Evolutionary conservation across 2,888 invertebrate species (phyloP), one percentile per base, ranked within the genome.

Genomic region (Teleiodes luculella): DNA sequence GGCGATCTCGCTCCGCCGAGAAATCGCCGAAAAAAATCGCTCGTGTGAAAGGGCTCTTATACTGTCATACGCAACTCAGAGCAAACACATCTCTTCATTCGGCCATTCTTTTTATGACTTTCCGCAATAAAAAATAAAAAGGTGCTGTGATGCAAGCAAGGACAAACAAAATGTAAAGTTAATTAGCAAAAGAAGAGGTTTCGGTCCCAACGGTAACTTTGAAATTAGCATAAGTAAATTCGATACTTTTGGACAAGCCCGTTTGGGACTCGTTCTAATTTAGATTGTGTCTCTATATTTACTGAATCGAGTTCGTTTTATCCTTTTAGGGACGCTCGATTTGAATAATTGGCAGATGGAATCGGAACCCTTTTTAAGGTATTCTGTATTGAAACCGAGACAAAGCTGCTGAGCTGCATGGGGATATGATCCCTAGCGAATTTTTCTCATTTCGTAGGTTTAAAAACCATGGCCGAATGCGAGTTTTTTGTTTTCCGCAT

Each of bases 191-290:
- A 66, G 72, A 80, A 76, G 70, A 72, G 74, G 70, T 66, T 77
- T 69, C 74, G 65, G 70, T 82, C 83, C 82, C 78, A 55, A 50
- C 81, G 78, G 84, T 81, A 77, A 78, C 76, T 74, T 24, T 81
- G 65, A 74, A 72, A 85, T 85, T 85, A 81, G 74, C 84, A 83
- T 85, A 84, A 83, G 76, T 73, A 83, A 84, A 83, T 83, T 82
- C 76, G 75, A 82, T 78, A 78, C 76, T 75, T 76, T 71, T 65
- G 60, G 61, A 56, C 62, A 56, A 74, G 75, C 68, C 71, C 76
- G 71, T 70, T 70, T 60, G 74, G 76, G 74, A 65, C 67, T 67
- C 68, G 65, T 73, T 76, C 69, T 74, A 78, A 78, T 80, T 80
- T 75, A 69, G 68, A 72, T 73, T 70, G 72, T 62, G 70, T 73